Base-by-base conservation (phyloP, 2,113 vertebrate species). In the Catharus minimus region DNA sequence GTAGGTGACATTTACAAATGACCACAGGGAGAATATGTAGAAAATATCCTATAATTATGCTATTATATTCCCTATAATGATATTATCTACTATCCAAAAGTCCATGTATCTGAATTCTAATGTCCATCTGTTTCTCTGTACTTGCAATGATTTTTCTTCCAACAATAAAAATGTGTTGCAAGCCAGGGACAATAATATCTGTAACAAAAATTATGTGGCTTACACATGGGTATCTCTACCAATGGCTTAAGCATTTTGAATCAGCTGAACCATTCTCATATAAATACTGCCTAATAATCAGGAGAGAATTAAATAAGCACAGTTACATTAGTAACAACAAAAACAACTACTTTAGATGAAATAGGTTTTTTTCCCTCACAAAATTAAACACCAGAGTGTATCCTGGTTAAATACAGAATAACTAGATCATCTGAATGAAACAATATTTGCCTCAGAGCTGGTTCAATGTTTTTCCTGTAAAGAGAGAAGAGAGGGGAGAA, bases 401-500 rank as follows among this genome's bases (percentile, higher is more conserved):
- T n/a, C 38, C 38, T 56, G 20, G 33, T 80, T 76, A 85, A 82
- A 84, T 32, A 33, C 30, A 73, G 28, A 43, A 58, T 46, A 76
- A 91, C 52, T 55, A 68, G 58, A 73, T 44, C 83, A 30, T 73
- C 58, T 74, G 36, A 69, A 67, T 77, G 55, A 85, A 92, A 68
- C 24, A 39, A 3, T 64, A 55, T 68, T 82, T 65, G 8, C n/a
- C 3, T 93, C 43, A 38, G 18, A 78, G 89, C 38, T 94, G n/a
- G 32, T 84, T 95, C 71, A 64, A 23, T 50, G 62, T 92, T 94
- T 79, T 76, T 64, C 9, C 62, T 92, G 82, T 89, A 75, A 82
- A 82, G 47, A 80, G 38, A 38, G 38, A 38, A 38, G 38, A 11
- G 39, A 79, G 22, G 61, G 86, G 36, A 74, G 38, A 87, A 69